Percentiles rank a stretch among this genome's conserved stretches.
These are phyloP conservation scores for Nomia melanderi DNA, from an alignment of 1,140 invertebrate species.

Conservation along the genomic window DNA sequence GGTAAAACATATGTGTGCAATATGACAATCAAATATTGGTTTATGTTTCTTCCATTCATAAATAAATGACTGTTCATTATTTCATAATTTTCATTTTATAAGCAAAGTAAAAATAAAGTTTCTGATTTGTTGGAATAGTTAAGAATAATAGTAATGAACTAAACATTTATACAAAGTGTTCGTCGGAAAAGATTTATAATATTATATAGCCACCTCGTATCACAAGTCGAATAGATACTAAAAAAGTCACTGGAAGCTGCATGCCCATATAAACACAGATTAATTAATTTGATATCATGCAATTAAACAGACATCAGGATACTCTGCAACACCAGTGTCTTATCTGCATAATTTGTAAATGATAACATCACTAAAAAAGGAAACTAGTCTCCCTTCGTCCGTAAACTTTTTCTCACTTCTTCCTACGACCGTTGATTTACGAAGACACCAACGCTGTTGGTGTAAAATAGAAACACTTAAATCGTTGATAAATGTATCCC, in stretches of 20 bases:
- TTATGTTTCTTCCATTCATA: too few relatives aligned
- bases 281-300: slow-evolving; percentile 62
- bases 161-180: not conserved
- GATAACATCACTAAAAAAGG: slow-evolving; percentile 62
- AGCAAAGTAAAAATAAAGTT: too few relatives aligned
- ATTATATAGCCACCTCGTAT: not conserved
- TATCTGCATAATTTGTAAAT: slow-evolving; percentile 77
- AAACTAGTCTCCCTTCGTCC: slow-evolving; percentile 21
- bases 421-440: slow-evolving; percentile 18
- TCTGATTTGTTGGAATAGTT: too few relatives aligned
- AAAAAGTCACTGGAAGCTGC: slow-evolving; percentile 21
- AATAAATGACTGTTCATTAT: too few relatives aligned
- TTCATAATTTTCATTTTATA: too few relatives aligned
- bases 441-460: not conserved
- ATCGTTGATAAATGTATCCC: too few relatives aligned
- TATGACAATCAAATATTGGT: too few relatives aligned
- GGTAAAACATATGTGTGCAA: too few relatives aligned
- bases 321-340: slow-evolving; percentile 52
- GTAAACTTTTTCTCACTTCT: slow-evolving; percentile 55
- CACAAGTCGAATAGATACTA: not conserved
- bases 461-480: not conserved
- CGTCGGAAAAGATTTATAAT: not conserved
- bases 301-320: slow-evolving; percentile 75
- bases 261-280: slow-evolving; percentile 50
- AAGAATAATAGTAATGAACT: too few relatives aligned